Conservation (phyloP, 2,797 vertebrate genomes). For the Rhynchonycteris naso region DNA sequence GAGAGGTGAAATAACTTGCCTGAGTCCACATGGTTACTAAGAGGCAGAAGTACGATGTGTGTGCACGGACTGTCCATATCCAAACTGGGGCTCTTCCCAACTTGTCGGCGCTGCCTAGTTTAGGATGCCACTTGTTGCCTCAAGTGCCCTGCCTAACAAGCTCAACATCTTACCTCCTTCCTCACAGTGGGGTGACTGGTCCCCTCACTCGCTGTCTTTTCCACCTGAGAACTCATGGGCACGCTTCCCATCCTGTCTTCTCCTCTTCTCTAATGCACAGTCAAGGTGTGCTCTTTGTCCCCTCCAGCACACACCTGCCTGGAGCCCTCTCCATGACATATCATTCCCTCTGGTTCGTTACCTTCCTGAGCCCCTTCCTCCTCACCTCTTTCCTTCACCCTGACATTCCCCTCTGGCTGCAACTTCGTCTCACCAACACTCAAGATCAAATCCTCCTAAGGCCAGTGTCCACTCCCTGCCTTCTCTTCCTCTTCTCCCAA, state of each 20-base stretch:
- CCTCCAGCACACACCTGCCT: background rate
- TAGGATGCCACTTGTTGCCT: background rate
- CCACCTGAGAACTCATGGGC: background rate
- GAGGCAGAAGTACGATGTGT: background rate
- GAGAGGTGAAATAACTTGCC: background rate
- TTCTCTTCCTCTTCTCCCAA: background rate
- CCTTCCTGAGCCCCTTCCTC: background rate
- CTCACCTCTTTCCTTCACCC: background rate
- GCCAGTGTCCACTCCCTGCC: background rate
- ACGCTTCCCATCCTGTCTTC: background rate
- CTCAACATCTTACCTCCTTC: background rate
- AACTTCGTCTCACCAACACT: background rate
- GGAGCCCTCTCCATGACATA: background rate
- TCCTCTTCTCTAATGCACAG: background rate
- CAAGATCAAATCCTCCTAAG: background rate
- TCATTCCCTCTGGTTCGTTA: background rate
- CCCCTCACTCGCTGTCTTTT: background rate
- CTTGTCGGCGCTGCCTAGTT: background rate
- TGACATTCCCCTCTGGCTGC: background rate
- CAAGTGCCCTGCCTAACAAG: background rate
- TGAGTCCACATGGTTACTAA: background rate
- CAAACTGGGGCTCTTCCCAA: background rate
- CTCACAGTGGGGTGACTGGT: background rate
- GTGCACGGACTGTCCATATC: background rate
- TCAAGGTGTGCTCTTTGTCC: background rate